phyloP scores from a whole-genome alignment of 2,888 invertebrate species.

The Caradrina kadenii region DNA sequence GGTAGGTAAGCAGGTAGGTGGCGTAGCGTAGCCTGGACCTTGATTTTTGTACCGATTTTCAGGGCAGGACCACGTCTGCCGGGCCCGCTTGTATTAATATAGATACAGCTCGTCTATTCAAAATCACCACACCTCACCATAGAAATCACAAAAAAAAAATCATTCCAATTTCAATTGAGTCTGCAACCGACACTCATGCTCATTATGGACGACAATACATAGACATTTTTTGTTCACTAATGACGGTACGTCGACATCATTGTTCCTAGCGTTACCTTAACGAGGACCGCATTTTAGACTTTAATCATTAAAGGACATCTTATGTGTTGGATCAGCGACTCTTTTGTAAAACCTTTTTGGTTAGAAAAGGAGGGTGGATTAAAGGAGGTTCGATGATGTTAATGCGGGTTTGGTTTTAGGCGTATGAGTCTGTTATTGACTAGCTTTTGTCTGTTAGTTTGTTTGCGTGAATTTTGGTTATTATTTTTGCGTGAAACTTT shows the following conservation, averaged over 20 bases:
- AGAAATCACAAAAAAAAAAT: constrained; percentile 37
- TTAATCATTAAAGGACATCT: constrained; percentile 31
- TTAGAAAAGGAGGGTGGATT: constrained; percentile 4
- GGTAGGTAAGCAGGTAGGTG: too few species aligned
- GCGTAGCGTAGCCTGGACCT: too few species aligned
- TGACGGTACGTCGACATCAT: constrained; percentile 43
- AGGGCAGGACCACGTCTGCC: too few species aligned
- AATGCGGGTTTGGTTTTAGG: constrained; percentile 2
- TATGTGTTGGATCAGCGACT: constrained; percentile 44
- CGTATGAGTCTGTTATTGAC: not conserved
- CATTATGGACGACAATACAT: constrained; percentile 59
- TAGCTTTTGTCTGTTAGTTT: too few species aligned
- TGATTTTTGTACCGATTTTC: too few species aligned
- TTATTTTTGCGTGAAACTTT: too few species aligned
- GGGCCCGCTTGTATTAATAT: too few species aligned
- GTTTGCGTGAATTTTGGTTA: too few species aligned
- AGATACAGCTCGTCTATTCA: not conserved
- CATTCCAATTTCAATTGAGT: constrained; percentile 33
- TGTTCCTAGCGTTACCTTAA: constrained; percentile 49
- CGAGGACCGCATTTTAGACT: constrained; percentile 50
- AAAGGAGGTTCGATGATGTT: constrained; percentile 2
- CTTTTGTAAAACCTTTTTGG: constrained; percentile 30
- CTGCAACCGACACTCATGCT: constrained; percentile 38
- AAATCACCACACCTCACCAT: constrained; percentile 2
- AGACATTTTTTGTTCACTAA: constrained; percentile 62